Percentiles rank a stretch among this genome's conserved stretches.
These are phyloP conservation scores for Sebastiscus albofasciatus DNA, from an alignment of 2,797 vertebrate species.

Conservation along the genomic window DNA sequence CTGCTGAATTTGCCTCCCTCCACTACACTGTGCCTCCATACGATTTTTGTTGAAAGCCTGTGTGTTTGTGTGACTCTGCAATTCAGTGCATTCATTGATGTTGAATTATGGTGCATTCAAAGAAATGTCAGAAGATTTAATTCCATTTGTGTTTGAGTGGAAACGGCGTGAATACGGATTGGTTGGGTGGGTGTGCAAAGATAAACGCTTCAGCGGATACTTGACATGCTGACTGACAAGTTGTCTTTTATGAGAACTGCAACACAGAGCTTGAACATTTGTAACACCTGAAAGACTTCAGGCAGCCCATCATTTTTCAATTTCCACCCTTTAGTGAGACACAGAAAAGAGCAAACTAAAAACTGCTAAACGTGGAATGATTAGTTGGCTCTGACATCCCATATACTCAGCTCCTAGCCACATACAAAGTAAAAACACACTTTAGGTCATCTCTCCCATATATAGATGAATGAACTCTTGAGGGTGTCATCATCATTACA, in stretches of 20 bases:
- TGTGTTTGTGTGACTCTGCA: background rate
- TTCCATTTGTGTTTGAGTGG: constrained; percentile 19
- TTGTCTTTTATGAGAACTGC: constrained; percentile 21
- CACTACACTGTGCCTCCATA: background rate
- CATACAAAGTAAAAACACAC: background rate
- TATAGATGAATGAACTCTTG: background rate
- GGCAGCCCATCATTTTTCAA: constrained; percentile 23
- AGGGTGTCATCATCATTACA: background rate
- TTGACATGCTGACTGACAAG: constrained; percentile 47
- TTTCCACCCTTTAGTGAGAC: constrained; percentile 11
- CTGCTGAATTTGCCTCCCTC: constrained; percentile 23
- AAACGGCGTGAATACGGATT: constrained; percentile 21
- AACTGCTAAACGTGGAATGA: background rate
- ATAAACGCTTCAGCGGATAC: constrained; percentile 50
- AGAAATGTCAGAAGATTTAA: constrained; percentile 38
- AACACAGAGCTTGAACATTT: constrained; percentile 23
- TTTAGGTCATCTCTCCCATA: background rate
- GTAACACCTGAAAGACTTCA: constrained; percentile 25
- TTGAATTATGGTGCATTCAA: constrained; percentile 37
- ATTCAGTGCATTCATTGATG: constrained; percentile 39
- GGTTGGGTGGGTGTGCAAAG: constrained; percentile 26
- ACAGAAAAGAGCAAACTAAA: background rate
- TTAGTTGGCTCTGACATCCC: background rate
- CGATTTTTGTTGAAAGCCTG: constrained; percentile 1
- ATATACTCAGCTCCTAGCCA: background rate